Evolutionary conservation across 2,797 vertebrate species (phyloP), one percentile per base, ranked within the genome.

Genomic region (Melanotaenia parkinsoni): DNA sequence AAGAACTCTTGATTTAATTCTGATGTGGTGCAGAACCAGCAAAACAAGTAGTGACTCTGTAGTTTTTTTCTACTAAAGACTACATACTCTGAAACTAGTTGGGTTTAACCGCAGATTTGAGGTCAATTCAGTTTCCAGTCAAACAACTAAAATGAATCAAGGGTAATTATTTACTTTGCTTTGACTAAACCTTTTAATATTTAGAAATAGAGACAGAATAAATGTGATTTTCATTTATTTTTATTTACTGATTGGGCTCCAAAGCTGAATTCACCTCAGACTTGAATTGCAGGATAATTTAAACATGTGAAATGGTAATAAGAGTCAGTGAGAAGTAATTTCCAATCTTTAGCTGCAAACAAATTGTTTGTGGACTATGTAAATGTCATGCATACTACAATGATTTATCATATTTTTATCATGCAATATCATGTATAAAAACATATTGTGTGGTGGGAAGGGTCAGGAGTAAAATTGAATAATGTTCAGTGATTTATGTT

Each of bases 11-110:
- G 84, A 92, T 91, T 90, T 89, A 74, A 87, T 90, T 90, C 88
- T 88, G 88, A 92, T 56, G 88, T 93, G 91, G 91, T 93, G 89
- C 90, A 91, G 91, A 92, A 93, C 92, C 92, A 93, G 91, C 92
- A 92, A 91, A 92, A 90, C 83, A 84, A 93, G 91, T 91, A 92
- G 89, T 91, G 86, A 92, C 77, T 80, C 72, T 74, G 86, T 91
- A 91, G 89, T 86, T 87, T 92, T 80, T 93, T 90, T 86, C 76
- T 91, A 91, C 81, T 80, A 64, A 89, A 90, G 88, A 86, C 87
- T 87, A 87, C 85, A 83, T 63, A 79, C 85, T 86, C 79, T 81
- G 80, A 83, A 65, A 77, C 58, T 59, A 65, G 74, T 57, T 82
- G 79, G 71, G 43, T 84, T 79, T 84, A 68, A 62, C 77, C 73